phyloP scores from a whole-genome alignment of 2,113 vertebrate genomes.

The Hirundichthys speculiger region DNA sequence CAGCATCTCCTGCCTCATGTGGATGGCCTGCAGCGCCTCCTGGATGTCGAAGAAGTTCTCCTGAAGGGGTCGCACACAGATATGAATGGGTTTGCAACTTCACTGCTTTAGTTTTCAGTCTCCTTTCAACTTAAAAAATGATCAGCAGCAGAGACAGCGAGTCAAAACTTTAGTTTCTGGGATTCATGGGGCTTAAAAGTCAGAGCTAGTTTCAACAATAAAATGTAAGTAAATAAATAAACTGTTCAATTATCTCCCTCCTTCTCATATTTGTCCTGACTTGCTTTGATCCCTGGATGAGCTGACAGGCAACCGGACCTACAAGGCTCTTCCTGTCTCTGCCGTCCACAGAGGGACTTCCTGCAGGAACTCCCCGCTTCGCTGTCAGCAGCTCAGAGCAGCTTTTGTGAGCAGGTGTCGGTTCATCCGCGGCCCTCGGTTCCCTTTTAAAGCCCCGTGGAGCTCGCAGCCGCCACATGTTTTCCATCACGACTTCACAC shows the following conservation, averaged over 20 bases:
- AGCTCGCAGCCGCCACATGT: constrained; percentile 56
- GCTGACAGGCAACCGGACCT: too few relatives aligned
- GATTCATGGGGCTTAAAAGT: too few relatives aligned
- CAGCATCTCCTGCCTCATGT: constrained; percentile 87
- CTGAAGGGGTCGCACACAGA: constrained; percentile 63
- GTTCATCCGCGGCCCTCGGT: constrained; percentile 21
- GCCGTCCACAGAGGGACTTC: not conserved
- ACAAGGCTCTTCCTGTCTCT: not conserved
- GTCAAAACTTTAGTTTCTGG: too few relatives aligned
- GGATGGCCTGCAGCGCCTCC: constrained; percentile 89
- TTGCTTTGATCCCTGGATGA: not conserved
- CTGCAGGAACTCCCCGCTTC: not conserved
- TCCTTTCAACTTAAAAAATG: too few relatives aligned
- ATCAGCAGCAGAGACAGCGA: too few relatives aligned
- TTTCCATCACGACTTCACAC: constrained; percentile 36
- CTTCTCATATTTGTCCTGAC: too few relatives aligned
- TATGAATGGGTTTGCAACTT: too few relatives aligned
- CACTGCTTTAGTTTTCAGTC: too few relatives aligned
- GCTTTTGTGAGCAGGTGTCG: constrained; percentile 53
- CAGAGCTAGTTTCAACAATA: too few relatives aligned
- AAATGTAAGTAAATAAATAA: too few relatives aligned
- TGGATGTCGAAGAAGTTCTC: constrained; percentile 94
- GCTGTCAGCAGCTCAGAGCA: constrained; percentile 9
- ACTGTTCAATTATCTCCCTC: too few relatives aligned
- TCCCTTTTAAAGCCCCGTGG: constrained; percentile 11